Percentiles rank a stretch among this genome's conserved stretches.
Conservation (phyloP, 2,797 vertebrate species). For the Manis crassicaudata region DNA sequence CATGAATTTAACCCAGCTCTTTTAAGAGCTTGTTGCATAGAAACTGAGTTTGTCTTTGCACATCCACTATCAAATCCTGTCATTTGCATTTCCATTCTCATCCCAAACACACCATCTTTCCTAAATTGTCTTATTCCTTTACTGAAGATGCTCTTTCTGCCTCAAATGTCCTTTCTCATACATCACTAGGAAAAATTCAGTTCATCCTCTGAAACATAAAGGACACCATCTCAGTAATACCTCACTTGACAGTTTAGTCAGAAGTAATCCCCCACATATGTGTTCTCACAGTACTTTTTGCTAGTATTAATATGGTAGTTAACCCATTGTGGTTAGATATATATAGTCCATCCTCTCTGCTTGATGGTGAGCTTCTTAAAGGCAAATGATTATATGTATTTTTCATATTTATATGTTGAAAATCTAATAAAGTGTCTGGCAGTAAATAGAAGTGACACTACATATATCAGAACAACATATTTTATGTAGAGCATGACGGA, state of each 20-base stretch:
- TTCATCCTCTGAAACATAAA: neutral
- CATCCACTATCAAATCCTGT: neutral
- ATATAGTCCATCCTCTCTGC: neutral
- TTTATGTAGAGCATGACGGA: neutral
- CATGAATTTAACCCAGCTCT: neutral
- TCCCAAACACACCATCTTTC: neutral
- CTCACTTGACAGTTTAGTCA: neutral
- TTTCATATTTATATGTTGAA: neutral
- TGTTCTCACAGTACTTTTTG: neutral
- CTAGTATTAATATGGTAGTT: neutral
- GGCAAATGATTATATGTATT: neutral
- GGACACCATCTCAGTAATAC: neutral
- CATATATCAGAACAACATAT: neutral
- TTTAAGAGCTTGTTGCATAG: neutral
- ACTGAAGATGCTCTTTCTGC: neutral
- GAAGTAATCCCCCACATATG: neutral
- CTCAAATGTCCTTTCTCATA: neutral
- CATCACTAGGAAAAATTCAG: neutral
- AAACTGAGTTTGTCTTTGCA: neutral
- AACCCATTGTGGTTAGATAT: neutral
- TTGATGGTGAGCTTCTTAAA: neutral
- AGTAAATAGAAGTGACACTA: neutral
- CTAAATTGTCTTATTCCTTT: neutral
- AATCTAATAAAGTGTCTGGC: neutral
- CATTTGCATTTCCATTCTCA: neutral